phyloP scores from a whole-genome alignment of 2,888 invertebrate genomes.

The Phengaris alcon region DNA sequence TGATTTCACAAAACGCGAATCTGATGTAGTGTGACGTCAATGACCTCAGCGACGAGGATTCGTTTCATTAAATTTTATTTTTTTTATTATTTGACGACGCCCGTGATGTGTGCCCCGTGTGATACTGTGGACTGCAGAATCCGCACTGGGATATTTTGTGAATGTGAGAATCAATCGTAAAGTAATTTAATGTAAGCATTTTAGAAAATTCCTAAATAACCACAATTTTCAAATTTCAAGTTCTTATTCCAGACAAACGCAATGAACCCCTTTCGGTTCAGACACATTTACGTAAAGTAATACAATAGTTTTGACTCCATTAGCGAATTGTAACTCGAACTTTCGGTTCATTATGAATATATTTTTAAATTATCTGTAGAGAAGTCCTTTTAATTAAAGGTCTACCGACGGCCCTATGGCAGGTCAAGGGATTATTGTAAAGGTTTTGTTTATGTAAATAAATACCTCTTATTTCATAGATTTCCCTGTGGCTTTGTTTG shows the following conservation, averaged over 20 bases:
- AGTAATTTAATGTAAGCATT: no score
- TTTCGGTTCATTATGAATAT: neutral
- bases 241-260: neutral
- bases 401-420: neutral
- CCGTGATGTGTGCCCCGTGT: no score
- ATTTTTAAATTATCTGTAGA: neutral
- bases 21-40: no score
- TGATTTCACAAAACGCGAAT: no score
- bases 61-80: no score
- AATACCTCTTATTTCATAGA: neutral
- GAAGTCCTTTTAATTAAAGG: conserved; percentile 1
- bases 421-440: neutral
- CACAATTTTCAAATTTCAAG: neutral
- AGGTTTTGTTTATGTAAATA: neutral
- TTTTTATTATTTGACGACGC: no score
- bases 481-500: no score
- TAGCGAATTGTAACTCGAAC: neutral
- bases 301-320: conserved; percentile 5
- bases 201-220: no score
- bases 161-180: no score
- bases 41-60: no score
- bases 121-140: no score
- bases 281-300: neutral
- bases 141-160: no score
- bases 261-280: neutral